A percentile compares a stretch with the other conserved stretches of the same genome.
Evolutionary conservation across 2,113 vertebrate genomes (phyloP).

Genomic region (Coracopsis vasa): DNA sequence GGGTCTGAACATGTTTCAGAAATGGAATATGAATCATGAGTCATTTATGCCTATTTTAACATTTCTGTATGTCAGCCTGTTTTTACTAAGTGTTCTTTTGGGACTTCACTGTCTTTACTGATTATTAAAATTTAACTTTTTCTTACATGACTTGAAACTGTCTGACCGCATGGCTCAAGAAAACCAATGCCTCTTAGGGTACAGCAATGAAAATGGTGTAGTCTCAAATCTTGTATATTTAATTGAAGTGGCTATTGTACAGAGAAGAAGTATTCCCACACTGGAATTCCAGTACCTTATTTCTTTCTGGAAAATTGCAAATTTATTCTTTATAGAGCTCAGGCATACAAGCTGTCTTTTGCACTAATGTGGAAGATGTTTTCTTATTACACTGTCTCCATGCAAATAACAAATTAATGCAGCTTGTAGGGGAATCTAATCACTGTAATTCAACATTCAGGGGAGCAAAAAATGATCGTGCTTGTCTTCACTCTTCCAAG

Average conservation of each 20-base stretch:
- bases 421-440: constrained; percentile 60
- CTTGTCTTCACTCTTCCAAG: constrained; percentile 48
- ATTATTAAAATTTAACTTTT: constrained; percentile 32
- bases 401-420: constrained; percentile 69
- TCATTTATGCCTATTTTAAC: not conserved
- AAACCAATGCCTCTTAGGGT: not conserved
- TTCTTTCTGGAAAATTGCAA: constrained; percentile 53
- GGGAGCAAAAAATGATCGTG: constrained; percentile 62
- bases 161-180: not conserved
- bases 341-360: constrained; percentile 51
- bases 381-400: constrained; percentile 53
- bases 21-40: not conserved
- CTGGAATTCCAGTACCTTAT: constrained; percentile 50
- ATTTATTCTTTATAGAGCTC: constrained; percentile 57
- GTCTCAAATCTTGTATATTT: constrained; percentile 11
- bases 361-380: constrained; percentile 65
- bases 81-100: constrained; percentile 5
- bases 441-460: constrained; percentile 64
- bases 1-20: not conserved
- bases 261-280: constrained; percentile 12
- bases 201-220: not conserved
- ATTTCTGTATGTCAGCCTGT: not conserved
- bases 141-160: not conserved
- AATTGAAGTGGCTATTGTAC: constrained; percentile 25
- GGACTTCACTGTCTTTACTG: not conserved